Conservation (phyloP, 2,113 vertebrate species). For the Pyxicephalus adspersus region DNA sequence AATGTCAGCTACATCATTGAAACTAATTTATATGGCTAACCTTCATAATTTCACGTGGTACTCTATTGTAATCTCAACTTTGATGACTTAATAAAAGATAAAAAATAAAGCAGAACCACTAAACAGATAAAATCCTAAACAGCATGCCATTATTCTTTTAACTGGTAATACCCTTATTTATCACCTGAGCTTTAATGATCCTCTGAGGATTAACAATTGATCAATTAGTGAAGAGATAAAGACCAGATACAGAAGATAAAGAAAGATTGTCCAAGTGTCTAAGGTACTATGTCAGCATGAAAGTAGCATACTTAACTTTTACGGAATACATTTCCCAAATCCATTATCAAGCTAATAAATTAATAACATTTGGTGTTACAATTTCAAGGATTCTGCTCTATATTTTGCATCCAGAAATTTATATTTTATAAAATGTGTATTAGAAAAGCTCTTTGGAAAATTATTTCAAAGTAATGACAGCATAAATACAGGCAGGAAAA, state of each 20-base stretch:
- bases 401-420: neutral
- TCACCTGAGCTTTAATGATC: neutral
- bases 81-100: neutral
- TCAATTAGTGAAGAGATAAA: slow-evolving; percentile 10
- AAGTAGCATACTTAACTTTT: neutral
- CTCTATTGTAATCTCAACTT: neutral
- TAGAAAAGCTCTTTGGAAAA: neutral
- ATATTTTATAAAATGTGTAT: neutral
- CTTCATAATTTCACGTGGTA: slow-evolving; percentile 13
- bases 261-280: neutral
- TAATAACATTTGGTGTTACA: neutral
- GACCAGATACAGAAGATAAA: slow-evolving; percentile 4
- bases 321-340: neutral
- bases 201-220: neutral
- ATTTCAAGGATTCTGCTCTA: neutral
- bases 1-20: too few relatives aligned
- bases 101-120: neutral
- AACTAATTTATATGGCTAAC: neutral
- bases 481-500: neutral
- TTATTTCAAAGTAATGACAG: too few relatives aligned
- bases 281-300: neutral
- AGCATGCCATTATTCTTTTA: slow-evolving; percentile 11
- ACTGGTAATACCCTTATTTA: neutral
- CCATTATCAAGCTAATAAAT: neutral
- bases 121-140: neutral